Evolutionary conservation across 2,113 vertebrate genomes (phyloP), one percentile per base, ranked within the genome.

Genomic region (Pungitius pungitius): DNA sequence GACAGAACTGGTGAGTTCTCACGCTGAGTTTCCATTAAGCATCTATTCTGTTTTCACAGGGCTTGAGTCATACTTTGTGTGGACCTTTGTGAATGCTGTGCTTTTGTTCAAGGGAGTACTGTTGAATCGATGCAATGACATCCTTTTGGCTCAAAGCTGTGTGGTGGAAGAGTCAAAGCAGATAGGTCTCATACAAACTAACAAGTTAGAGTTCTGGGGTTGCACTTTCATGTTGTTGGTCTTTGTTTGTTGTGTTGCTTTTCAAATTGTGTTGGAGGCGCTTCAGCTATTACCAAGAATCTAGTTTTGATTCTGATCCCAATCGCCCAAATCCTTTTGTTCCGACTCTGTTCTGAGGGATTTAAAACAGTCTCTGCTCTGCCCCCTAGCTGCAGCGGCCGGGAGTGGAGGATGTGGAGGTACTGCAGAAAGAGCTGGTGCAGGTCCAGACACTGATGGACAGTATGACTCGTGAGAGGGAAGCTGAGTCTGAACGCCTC

Each of bases 401-500:
- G 51, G 97, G 97, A 54, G 89, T 97, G 85, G 98, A 99, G 92
- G 98, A 99, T 77, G 97, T 99, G 78, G 95, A 96, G 8, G 97
- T 99, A 39, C 88, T 99, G 76, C 95, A 99, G 91, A 98, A 93
- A 91, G 98, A 99, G 85, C 91, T 99, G 77, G 94, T 99, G 35
- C 97, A 99, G 78, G 97, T 99, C 85, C 98, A 99, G 91, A 99
- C 95, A 0, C 82, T 99, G 78, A 99, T 99, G 97, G 97, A 99
- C 92, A 94, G 82, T 69, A 97, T 96, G 95, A 97, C 96, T 0
- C 93, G 96, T 35, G 96, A 99, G 78, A 89, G 95, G 64, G 98
- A 99, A 88, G 95, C 91, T 72, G 96, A 98, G 91, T 96, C 97
- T 0, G 96, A 97, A 80, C 94, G 92, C 56, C 93, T 99, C 75